phyloP scores from a whole-genome alignment of 2,113 vertebrate genomes.

The Aplodontia rufa region DNA sequence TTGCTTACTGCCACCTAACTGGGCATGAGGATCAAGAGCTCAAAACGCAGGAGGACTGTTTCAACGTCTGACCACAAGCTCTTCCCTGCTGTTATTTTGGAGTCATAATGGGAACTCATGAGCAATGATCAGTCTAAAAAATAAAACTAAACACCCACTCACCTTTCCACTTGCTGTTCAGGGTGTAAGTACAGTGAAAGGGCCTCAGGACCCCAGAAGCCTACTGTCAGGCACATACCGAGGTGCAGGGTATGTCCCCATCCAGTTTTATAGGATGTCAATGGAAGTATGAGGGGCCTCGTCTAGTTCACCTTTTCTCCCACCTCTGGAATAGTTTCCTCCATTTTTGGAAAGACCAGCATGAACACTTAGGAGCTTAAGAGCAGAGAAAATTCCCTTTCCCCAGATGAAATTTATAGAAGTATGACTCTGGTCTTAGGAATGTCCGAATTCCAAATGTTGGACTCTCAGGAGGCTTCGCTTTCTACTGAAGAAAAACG shows the following conservation, averaged over 20 bases:
- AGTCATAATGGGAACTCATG: not conserved
- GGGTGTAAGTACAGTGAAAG: not conserved
- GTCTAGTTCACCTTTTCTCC: not conserved
- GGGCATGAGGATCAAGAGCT: not conserved
- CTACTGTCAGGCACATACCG: not conserved
- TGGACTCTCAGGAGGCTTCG: not conserved
- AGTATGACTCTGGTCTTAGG: constrained; percentile 64
- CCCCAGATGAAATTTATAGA: constrained; percentile 62
- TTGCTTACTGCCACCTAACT: not conserved
- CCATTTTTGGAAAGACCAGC: not conserved
- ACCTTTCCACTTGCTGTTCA: not conserved
- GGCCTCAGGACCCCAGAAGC: not conserved
- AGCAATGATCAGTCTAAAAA: not conserved
- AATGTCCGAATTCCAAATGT: constrained; percentile 32
- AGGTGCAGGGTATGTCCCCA: not conserved
- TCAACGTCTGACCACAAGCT: not conserved
- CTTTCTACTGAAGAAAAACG: constrained; percentile 41
- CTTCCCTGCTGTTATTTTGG: constrained; percentile 18
- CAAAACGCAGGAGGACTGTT: not conserved
- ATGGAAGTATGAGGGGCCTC: not conserved
- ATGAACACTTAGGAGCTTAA: not conserved
- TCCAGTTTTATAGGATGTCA: not conserved
- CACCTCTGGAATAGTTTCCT: not conserved
- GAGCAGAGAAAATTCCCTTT: constrained; percentile 51
- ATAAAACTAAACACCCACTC: not conserved